Evolutionary conservation across 2,797 vertebrate species (phyloP).

Genomic region (Sus cebifrons): DNA sequence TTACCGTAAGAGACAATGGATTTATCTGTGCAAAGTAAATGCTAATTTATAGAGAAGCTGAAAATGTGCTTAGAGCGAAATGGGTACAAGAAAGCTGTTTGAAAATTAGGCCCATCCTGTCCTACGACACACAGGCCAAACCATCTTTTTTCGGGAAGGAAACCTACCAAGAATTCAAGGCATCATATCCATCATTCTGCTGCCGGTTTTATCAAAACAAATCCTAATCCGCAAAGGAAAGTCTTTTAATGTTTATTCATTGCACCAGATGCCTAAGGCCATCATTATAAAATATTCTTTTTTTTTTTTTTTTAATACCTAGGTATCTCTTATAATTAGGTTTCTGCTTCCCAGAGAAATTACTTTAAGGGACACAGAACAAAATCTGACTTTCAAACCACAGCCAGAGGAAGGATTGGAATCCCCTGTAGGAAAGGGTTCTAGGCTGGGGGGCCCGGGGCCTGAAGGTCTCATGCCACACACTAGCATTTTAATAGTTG

Average conservation of each 20-base stretch:
- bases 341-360: conserved; percentile 24
- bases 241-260: conserved; percentile 16
- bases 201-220: conserved; percentile 28
- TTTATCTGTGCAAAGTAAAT: conserved; percentile 77
- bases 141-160: conserved; percentile 24
- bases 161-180: background rate
- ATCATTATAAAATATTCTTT: conserved; percentile 28
- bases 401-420: background rate
- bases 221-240: conserved; percentile 53
- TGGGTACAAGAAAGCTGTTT: conserved; percentile 42
- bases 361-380: conserved; percentile 36
- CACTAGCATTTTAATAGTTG: accelerated
- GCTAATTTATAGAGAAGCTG: conserved; percentile 72
- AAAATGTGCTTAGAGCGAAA: conserved; percentile 26
- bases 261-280: conserved; percentile 1
- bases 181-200: background rate
- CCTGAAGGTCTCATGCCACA: too few relatives aligned
- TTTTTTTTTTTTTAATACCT: conserved; percentile 31
- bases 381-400: conserved; percentile 31
- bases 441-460: too few relatives aligned
- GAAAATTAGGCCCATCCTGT: conserved; percentile 44
- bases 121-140: background rate
- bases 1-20: conserved; percentile 70
- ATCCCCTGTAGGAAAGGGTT: background rate
- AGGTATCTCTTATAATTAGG: conserved; percentile 29